Conservation (phyloP, 2,888 invertebrate species). For the Meteorus cinctellus region DNA sequence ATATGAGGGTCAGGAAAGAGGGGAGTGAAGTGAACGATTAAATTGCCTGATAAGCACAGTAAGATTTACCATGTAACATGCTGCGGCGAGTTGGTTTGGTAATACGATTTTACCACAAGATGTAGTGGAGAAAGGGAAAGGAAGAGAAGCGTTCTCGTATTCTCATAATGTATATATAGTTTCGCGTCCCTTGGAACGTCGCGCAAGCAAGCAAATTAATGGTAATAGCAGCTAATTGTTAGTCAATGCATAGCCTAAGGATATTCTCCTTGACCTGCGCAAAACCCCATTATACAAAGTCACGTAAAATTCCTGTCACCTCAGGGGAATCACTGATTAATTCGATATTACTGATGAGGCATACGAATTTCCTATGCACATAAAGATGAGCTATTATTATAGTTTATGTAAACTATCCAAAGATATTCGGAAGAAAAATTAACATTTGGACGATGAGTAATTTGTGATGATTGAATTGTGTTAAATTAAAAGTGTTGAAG, state of each 20-base stretch:
- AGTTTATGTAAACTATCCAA: background rate
- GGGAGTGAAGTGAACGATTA: constrained; percentile 30
- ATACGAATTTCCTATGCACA: background rate
- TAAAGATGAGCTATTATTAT: background rate
- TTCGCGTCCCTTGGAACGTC: constrained; percentile 29
- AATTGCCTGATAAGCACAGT: constrained; percentile 39
- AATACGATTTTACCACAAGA: constrained; percentile 33
- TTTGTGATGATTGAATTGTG: no score
- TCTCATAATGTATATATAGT: constrained; percentile 25
- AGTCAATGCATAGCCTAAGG: constrained; percentile 47
- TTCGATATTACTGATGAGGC: constrained; percentile 20
- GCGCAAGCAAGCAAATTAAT: constrained; percentile 40
- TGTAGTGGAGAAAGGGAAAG: background rate
- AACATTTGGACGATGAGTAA: no score
- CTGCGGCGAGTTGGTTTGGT: constrained; percentile 18
- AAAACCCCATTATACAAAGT: constrained; percentile 39
- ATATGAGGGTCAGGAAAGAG: constrained; percentile 1
- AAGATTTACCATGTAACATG: constrained; percentile 41
- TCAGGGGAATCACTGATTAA: constrained; percentile 11
- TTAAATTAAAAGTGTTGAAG: no score
- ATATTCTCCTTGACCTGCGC: constrained; percentile 30
- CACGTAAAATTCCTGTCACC: constrained; percentile 41
- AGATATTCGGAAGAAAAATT: background rate
- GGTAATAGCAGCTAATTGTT: constrained; percentile 51
- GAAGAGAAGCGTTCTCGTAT: constrained; percentile 44